Conservation (phyloP, 2,888 invertebrate genomes). For the Blastobasis adustella region DNA sequence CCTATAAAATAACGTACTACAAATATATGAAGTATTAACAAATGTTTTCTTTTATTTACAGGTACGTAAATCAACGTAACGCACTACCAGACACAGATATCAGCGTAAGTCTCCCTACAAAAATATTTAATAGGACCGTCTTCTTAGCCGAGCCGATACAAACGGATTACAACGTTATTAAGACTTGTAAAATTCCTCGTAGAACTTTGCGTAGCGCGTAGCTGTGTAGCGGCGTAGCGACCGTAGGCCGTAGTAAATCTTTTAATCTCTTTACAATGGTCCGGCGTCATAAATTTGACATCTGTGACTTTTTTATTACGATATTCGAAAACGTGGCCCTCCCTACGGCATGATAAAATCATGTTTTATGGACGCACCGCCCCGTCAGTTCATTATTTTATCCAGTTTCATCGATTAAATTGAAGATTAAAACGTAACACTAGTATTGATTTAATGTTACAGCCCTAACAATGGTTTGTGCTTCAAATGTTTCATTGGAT, state of each 20-base stretch:
- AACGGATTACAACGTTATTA: slow-evolving; percentile 42
- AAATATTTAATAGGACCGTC: neutral
- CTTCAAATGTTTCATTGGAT: too few relatives aligned
- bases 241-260: slow-evolving; percentile 60
- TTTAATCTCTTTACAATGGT: slow-evolving; percentile 74
- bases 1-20: too few relatives aligned
- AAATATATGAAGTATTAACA: too few relatives aligned
- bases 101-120: slow-evolving; percentile 6
- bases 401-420: slow-evolving; percentile 60
- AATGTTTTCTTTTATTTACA: slow-evolving; percentile 2
- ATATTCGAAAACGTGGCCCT: slow-evolving; percentile 70
- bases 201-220: slow-evolving; percentile 41
- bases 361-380: slow-evolving; percentile 62
- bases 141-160: slow-evolving; percentile 22
- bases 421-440: slow-evolving; percentile 29
- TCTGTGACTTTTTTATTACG: slow-evolving; percentile 74
- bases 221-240: slow-evolving; percentile 31
- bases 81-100: neutral
- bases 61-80: slow-evolving; percentile 2
- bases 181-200: slow-evolving; percentile 41
- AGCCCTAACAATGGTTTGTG: too few relatives aligned
- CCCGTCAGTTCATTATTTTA: slow-evolving; percentile 68
- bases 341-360: slow-evolving; percentile 71
- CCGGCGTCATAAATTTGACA: slow-evolving; percentile 72
- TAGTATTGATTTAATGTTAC: slow-evolving; percentile 4